Evolutionary conservation across 2,888 invertebrate genomes (phyloP).

Genomic region (Trileptium ribeirensis): DNA sequence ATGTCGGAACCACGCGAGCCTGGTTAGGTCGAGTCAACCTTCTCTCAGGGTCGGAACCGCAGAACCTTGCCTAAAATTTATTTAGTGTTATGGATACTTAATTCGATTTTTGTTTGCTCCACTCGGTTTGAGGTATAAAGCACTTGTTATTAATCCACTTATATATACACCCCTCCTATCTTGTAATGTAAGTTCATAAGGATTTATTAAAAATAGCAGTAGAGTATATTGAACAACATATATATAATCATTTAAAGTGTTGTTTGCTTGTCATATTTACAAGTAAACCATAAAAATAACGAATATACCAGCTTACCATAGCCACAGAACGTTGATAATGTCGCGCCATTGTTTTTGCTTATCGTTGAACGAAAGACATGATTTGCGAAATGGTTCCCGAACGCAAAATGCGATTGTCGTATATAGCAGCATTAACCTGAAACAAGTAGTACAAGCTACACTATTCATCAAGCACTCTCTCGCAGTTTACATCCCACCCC

Average conservation of each 20-base stretch:
- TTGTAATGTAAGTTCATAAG: neutral
- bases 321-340: slow-evolving; percentile 34
- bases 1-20: too few species aligned
- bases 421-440: slow-evolving; percentile 46
- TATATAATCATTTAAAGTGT: slow-evolving; percentile 51
- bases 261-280: slow-evolving; percentile 31
- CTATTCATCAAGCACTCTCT: too few species aligned
- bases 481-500: too few species aligned
- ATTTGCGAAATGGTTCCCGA: slow-evolving; percentile 48
- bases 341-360: neutral
- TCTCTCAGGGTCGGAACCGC: too few species aligned
- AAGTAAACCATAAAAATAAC: neutral
- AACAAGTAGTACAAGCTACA: too few species aligned
- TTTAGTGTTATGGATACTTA: too few species aligned
- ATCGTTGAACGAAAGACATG: slow-evolving; percentile 32
- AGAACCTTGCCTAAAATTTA: too few species aligned
- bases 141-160: too few species aligned
- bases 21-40: too few species aligned
- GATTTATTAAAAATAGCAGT: neutral
- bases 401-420: slow-evolving; percentile 45
- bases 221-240: neutral
- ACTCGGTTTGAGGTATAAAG: too few species aligned
- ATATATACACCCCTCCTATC: too few species aligned
- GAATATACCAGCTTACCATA: slow-evolving; percentile 40
- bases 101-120: too few species aligned